Conservation (phyloP, 2,113 vertebrate species). For the Cebus imitator region DNA sequence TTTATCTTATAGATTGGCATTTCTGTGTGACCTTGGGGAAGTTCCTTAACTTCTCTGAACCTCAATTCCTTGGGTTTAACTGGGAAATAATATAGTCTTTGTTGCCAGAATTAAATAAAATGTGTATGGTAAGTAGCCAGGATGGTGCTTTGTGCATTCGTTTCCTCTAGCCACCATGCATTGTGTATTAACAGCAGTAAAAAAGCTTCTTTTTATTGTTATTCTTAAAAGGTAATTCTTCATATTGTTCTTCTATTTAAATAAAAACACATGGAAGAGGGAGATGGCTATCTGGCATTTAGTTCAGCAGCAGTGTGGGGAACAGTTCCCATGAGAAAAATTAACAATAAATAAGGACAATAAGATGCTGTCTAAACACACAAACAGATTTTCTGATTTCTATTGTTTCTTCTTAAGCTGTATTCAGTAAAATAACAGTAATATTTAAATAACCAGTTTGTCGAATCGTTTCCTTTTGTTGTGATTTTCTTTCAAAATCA, state of each 20-base stretch:
- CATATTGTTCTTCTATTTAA: conserved; percentile 18
- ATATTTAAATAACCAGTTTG: neutral
- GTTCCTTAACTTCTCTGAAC: conserved; percentile 29
- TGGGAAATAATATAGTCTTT: neutral
- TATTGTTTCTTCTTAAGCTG: neutral
- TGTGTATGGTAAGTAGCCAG: neutral
- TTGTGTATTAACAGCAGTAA: neutral
- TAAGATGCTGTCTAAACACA: conserved; percentile 19
- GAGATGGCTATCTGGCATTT: neutral
- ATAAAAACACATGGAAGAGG: neutral
- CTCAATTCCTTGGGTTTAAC: neutral
- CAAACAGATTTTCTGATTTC: neutral
- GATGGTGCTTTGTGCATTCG: neutral
- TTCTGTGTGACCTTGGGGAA: conserved; percentile 10
- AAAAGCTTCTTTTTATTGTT: neutral
- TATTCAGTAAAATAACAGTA: neutral
- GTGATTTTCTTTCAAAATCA: neutral
- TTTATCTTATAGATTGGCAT: neutral
- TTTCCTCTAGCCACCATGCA: neutral
- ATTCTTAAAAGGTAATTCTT: neutral
- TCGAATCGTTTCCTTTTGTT: neutral
- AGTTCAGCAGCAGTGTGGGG: neutral
- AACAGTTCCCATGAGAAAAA: conserved; percentile 40
- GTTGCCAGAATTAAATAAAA: neutral
- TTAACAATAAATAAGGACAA: conserved; percentile 43